Base-by-base conservation (phyloP, 2,797 vertebrate species). In the Pangasius sanitwongsei region DNA sequence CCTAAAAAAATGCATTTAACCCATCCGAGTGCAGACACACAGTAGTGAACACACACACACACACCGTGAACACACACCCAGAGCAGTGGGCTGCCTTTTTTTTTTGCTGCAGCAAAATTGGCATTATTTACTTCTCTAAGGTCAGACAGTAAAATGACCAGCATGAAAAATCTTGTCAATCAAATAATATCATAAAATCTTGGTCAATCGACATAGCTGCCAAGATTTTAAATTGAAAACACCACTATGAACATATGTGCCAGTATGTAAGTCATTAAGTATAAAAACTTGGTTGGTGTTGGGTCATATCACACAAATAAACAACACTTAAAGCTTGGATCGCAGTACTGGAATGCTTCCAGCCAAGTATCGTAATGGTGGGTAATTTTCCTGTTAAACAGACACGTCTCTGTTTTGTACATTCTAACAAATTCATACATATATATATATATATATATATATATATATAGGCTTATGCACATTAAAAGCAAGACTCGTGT, bases 271-370 rank as follows among this genome's bases (percentile, higher is more conserved):
- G 78, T 53, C 72, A 50, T 34, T 81, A 50, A 31, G 61, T 25
- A 88, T 57, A 78, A 88, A 4, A 75, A 57, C 44, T 61, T 63
- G 81, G 87, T 16, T 37, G 48, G 86, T 72, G 59, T 77, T 87
- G 20, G 57, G 31, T 85, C 74, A 59, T 82, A 81, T 70, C 59
- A 59, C 57, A 48, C 88, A 90, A 89, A 90, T 89, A 89, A 85
- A 87, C 87, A 85, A 82, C 31, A 37, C 20, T 61, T 82, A 41
- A 82, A 82, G 23, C 80, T 61, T 82, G 80, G 34, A 61, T 41
- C 55, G 41, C 55, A 37, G 20, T 25, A 34, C 80, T 25, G 31
- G 20, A 82, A 41, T 1, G 20, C 6, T 74, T 59, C 18, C 53
- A 57, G 31, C 59, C 74, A 83, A 88, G 72, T 83, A 70, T 23